Conservation (phyloP, 2,888 invertebrate genomes). For the Amiota communis region DNA sequence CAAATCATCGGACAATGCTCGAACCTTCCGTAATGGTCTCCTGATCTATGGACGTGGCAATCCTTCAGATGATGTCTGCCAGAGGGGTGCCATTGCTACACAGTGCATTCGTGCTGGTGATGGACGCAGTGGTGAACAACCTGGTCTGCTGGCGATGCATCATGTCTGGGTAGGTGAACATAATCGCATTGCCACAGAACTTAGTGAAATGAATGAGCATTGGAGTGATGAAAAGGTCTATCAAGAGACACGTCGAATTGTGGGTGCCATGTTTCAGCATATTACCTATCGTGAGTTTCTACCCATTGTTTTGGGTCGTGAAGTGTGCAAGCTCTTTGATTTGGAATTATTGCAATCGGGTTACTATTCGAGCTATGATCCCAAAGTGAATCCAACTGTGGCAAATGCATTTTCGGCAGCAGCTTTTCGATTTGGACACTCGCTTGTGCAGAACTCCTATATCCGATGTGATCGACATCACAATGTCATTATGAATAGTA, state of each 20-base stretch:
- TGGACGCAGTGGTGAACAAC: slow-evolving; percentile 85
- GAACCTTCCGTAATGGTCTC: slow-evolving; percentile 83
- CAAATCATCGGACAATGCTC: slow-evolving; percentile 81
- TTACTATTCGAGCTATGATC: slow-evolving; percentile 82
- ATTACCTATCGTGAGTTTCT: slow-evolving; percentile 89
- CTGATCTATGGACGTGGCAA: slow-evolving; percentile 80
- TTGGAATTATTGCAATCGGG: slow-evolving; percentile 80
- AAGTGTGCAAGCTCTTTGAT: slow-evolving; percentile 84
- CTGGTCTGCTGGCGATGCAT: slow-evolving; percentile 75
- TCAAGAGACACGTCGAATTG: slow-evolving; percentile 87
- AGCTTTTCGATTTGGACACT: slow-evolving; percentile 90
- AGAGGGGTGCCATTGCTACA: slow-evolving; percentile 81
- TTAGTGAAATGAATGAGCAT: slow-evolving; percentile 84
- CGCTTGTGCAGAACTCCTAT: slow-evolving; percentile 86
- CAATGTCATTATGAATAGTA: slow-evolving; percentile 81
- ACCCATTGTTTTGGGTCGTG: slow-evolving; percentile 84
- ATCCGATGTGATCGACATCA: slow-evolving; percentile 82
- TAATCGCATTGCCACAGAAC: slow-evolving; percentile 81
- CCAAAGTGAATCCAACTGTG: slow-evolving; percentile 81
- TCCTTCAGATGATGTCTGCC: slow-evolving; percentile 81
- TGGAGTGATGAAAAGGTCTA: slow-evolving; percentile 92
- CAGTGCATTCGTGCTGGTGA: slow-evolving; percentile 88
- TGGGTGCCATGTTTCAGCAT: slow-evolving; percentile 87
- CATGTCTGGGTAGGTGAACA: slow-evolving; percentile 73
- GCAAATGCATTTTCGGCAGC: slow-evolving; percentile 87